Percentiles rank a stretch among this genome's conserved stretches.
Evolutionary conservation across 30 jellyfish, hydroid and myxozoan genomes (phyloP).

Genomic region (Morbakka virulenta): DNA sequence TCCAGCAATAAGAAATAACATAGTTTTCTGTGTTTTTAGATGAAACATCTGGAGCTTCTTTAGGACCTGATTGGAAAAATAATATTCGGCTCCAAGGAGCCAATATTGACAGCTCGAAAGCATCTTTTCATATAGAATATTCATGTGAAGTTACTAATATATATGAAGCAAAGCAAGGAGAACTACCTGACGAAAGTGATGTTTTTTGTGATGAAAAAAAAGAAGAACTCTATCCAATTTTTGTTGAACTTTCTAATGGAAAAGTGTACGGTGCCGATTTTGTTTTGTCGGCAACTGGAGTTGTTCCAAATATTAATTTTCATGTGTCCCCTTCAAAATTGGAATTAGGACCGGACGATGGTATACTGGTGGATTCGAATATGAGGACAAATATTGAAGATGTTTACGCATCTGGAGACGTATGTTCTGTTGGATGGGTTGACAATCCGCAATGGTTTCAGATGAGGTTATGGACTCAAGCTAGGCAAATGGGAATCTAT

Average conservation of each 20-base stretch:
- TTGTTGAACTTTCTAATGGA: slow-evolving; percentile 66
- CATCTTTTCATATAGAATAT: slow-evolving; percentile 47
- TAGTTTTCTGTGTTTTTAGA: not conserved
- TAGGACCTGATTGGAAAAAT: slow-evolving; percentile 98
- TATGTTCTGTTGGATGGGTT: slow-evolving; percentile 60
- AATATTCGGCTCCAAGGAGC: slow-evolving; percentile 28
- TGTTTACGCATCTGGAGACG: slow-evolving; percentile 95
- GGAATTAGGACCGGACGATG: slow-evolving; percentile 64
- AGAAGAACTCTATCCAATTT: slow-evolving; percentile 15
- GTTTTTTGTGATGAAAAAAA: not conserved
- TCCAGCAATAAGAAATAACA: too few species aligned
- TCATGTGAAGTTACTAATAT: slow-evolving; percentile 56
- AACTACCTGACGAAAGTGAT: slow-evolving; percentile 14
- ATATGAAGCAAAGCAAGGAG: not conserved
- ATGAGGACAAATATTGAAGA: slow-evolving; percentile 76
- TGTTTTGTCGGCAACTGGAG: slow-evolving; percentile 90
- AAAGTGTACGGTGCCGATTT: slow-evolving; percentile 65
- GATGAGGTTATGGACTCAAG: slow-evolving; percentile 98
- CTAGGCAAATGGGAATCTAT: slow-evolving; percentile 84
- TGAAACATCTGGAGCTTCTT: slow-evolving; percentile 65
- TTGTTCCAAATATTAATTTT: slow-evolving; percentile 52
- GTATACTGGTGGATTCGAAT: slow-evolving; percentile 70
- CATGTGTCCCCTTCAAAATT: slow-evolving; percentile 22
- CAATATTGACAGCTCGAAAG: not conserved
- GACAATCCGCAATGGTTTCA: slow-evolving; percentile 82